Conservation (phyloP, 1,140 invertebrate species). For the Drosophila truncata region DNA sequence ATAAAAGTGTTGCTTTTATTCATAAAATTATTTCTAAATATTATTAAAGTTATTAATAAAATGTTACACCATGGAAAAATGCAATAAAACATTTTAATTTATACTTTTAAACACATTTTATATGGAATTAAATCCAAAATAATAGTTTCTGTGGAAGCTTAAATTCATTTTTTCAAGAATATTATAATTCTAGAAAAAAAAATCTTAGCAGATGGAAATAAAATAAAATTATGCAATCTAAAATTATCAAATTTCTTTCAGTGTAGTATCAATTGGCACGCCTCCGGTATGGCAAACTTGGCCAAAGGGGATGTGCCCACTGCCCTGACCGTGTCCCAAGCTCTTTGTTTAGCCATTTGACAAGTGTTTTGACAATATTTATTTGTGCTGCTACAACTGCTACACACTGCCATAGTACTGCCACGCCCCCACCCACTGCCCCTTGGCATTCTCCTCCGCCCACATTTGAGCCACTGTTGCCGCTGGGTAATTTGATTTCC, state of each 20-base stretch:
- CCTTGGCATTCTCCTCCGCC: background rate
- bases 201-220: too few relatives aligned
- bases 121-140: background rate
- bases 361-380: constrained; percentile 84
- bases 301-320: constrained; percentile 6
- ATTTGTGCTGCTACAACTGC: constrained; percentile 61
- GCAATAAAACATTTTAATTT: background rate
- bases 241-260: background rate
- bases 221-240: too few relatives aligned
- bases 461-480: constrained; percentile 20
- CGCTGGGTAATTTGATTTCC: constrained; percentile 74
- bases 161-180: too few relatives aligned
- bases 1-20: background rate
- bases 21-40: background rate
- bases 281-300: constrained; percentile 32
- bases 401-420: background rate
- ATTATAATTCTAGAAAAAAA: background rate
- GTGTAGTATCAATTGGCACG: constrained; percentile 63
- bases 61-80: background rate
- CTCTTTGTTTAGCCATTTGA: constrained; percentile 80
- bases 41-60: background rate
- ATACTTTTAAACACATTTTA: too few relatives aligned
- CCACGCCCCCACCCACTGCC: background rate
- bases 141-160: too few relatives aligned
- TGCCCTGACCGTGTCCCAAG: constrained; percentile 13